Evolutionary conservation across 1,140 invertebrate species (phyloP), one percentile per base, ranked within the genome.

Genomic region (Antheraea pernyi): DNA sequence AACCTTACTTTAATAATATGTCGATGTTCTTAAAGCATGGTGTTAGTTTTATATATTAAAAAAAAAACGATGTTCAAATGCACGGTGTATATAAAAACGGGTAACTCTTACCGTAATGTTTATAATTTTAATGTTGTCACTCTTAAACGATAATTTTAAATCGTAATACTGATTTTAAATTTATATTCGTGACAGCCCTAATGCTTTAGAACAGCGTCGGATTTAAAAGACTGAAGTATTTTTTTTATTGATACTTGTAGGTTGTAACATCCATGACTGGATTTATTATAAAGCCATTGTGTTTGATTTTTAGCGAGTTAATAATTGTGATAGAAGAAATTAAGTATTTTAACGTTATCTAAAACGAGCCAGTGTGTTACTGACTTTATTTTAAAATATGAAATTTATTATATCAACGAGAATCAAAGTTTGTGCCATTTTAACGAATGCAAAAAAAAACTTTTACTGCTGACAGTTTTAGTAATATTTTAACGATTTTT

Each of bases 401-500:
- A 74, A 71, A 75, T 71, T 30, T 67, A 30, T 18, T 67, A 18
- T n/a, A 65, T 46, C 77, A 30, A 67, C 59, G 46, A 53, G 74
- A 78, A 76, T 81, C 48, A 72, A 75, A 11, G 7, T 81, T 70
- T 66, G 80, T 82, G 82, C 80, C 80, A 84, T 84, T 82, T 86
- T 84, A 73, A 30, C 30, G 30, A n/a, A 68, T 64, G 65, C 70
- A 80, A 77, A 59, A 19, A n/a, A 42, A 64, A 64, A 39, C 11
- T 89, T 88, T 88, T 87, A 89, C 73, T 67, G 53, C 75, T 88
- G 87, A 91, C 86, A 71, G 70, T 87, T 86, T 83, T 53, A 16
- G 13, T 53, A 53, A 53, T n/a, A 53, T n/a, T 53, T 53, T 53
- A 16, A 53, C 9, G 16, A 53, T 6, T 10, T 16, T 53, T 53